Evolutionary conservation across 2,797 vertebrate genomes (phyloP).

Genomic region (Acomys russatus): DNA sequence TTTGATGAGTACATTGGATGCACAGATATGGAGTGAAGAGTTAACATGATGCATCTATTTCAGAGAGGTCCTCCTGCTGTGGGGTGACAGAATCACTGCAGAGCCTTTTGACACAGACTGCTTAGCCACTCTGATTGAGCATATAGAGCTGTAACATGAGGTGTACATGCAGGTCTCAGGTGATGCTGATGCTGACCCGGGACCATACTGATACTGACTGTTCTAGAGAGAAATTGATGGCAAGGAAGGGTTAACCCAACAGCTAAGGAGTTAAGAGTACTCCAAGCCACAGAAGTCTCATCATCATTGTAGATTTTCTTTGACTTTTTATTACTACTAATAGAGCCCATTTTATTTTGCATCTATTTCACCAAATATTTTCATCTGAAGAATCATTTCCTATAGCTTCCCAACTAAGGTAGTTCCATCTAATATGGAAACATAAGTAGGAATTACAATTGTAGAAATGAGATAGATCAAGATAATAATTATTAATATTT

Average conservation of each 20-base stretch:
- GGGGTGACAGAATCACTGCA: not conserved
- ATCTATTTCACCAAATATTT: not conserved
- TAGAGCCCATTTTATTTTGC: not conserved
- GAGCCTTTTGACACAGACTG: not conserved
- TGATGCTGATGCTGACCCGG: not conserved
- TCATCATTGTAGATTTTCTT: not conserved
- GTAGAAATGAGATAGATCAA: not conserved
- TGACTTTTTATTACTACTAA: not conserved
- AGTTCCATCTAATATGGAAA: not conserved
- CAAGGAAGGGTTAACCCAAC: not conserved
- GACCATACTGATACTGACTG: not conserved
- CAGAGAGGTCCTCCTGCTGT: not conserved
- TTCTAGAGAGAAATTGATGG: not conserved
- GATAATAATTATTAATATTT: not conserved
- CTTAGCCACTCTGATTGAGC: not conserved
- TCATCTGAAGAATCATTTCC: not conserved
- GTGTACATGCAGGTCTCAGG: not conserved
- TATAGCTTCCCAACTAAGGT: not conserved
- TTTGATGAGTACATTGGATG: not conserved
- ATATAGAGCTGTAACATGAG: not conserved
- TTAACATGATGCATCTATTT: not conserved
- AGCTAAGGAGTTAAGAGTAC: not conserved
- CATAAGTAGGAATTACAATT: not conserved
- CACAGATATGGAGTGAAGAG: not conserved
- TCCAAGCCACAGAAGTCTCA: not conserved